A percentile compares a stretch with the other conserved stretches of the same genome.
Conservation (phyloP, 30 jellyfish, hydroid and myxozoan genomes). For the Mastigias papua region DNA sequence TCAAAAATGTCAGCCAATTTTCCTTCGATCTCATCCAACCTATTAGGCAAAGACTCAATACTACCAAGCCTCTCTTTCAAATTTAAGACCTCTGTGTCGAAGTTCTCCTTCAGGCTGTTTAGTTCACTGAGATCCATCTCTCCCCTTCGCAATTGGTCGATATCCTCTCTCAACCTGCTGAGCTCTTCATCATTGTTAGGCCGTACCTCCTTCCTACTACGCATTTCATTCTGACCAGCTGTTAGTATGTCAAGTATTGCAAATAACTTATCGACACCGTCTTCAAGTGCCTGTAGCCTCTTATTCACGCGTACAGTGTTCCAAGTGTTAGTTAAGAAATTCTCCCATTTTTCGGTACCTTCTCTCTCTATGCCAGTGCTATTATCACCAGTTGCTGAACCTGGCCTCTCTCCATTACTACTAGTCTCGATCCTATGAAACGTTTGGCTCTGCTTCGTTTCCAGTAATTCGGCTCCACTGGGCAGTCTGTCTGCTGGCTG, state of each 20-base stretch:
- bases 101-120: not conserved
- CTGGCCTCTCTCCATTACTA: not conserved
- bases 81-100: slow-evolving; percentile 7
- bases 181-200: not conserved
- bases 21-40: not conserved
- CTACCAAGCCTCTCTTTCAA: slow-evolving; percentile 10
- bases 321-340: slow-evolving; percentile 59
- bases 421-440: not conserved
- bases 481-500: slow-evolving; percentile 23
- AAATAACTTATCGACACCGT: slow-evolving; percentile 82
- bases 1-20: not conserved
- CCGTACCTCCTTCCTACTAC: slow-evolving; percentile 3
- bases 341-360: not conserved
- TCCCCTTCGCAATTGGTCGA: not conserved
- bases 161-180: not conserved
- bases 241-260: slow-evolving; percentile 68
- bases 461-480: slow-evolving; percentile 37
- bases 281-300: slow-evolving; percentile 78
- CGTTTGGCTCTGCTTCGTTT: not conserved
- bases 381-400: not conserved
- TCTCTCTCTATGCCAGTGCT: not conserved
- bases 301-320: slow-evolving; percentile 59
- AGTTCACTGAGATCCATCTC: not conserved
- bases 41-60: not conserved
- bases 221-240: slow-evolving; percentile 44